Conservation (phyloP, 2,113 vertebrate species). For the Meriones unguiculatus region DNA sequence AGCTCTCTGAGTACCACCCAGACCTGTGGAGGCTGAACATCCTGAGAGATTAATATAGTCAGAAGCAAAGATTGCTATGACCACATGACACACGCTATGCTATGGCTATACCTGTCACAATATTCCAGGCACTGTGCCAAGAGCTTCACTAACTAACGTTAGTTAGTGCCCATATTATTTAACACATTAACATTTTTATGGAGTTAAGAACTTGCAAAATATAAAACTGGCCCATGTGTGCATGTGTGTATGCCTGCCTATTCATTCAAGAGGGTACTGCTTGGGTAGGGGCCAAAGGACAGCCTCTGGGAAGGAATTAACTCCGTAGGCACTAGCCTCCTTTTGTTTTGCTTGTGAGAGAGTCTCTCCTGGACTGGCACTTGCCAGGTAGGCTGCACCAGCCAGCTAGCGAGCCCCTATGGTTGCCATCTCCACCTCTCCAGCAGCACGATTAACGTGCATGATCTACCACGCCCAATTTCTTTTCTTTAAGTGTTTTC, state of each 20-base stretch:
- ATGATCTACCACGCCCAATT: no score
- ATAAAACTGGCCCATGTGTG: neutral
- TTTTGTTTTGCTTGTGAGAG: neutral
- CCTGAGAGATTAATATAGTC: neutral
- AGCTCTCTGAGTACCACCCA: neutral
- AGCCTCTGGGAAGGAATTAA: neutral
- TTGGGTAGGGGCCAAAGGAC: no score
- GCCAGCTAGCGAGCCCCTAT: neutral
- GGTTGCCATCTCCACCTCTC: neutral
- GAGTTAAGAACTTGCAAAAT: neutral
- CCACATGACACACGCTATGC: fast-evolving
- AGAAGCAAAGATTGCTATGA: neutral
- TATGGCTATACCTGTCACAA: fast-evolving
- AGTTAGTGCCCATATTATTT: neutral
- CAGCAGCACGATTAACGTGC: neutral
- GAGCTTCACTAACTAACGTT: neutral
- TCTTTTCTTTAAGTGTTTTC: neutral
- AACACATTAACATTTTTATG: neutral
- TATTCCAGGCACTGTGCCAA: fast-evolving
- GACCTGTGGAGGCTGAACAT: neutral
- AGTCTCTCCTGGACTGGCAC: neutral
- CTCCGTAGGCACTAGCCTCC: neutral
- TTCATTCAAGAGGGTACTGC: neutral
- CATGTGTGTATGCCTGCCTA: neutral
- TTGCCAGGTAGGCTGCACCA: neutral